Evolutionary conservation across 2,113 vertebrate species (phyloP), one percentile per base, ranked within the genome.

Genomic region (Oreochromis tanganicae): DNA sequence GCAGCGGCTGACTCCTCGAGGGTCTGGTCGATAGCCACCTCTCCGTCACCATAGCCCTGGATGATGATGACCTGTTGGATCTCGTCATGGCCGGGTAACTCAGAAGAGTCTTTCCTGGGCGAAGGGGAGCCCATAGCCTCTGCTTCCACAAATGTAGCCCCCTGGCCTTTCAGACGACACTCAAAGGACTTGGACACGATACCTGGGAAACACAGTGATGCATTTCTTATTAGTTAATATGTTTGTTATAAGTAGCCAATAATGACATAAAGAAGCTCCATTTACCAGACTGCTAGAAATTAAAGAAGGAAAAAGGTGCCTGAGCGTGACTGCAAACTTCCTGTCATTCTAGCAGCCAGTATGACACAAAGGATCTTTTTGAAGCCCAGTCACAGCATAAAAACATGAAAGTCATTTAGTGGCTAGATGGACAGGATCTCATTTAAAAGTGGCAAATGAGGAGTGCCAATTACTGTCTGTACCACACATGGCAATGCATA

Each of bases 101-200:
- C 90, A 36, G 84, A 83, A 3, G 80, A 85, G 50, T 36, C 81
- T 79, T 91, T 93, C 38, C 43, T 86, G 34, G 78, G 83, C 46
- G 85, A 63, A 0, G 96, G 92, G 7, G 97, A 96, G 14, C 96
- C 97, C 9, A 96, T 87, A 9, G 95, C 89, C 0, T 97, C 97
- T 0, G 97, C 94, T 94, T 98, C 97, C 91, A 99, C 98, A 84
- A 98, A 99, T 2, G 98, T 93, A 29, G 99, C 98, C 11, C 99
- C 99, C 86, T 99, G 98, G 24, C 99, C 99, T 94, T 98, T 99
- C 71, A 99, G 95, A 4, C 99, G 98, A 87, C 99, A 99, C 92
- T 99, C 99, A 1, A 98, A 99, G 12, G 99, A 99, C 96, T 99
- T 99, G 90, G 98, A 99, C 54, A 99, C 99, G 1, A 99, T 99